These are phyloP conservation scores for Drosophila mojavensis DNA, from an alignment of 1,140 invertebrate genomes.

Conservation along the genomic window DNA sequence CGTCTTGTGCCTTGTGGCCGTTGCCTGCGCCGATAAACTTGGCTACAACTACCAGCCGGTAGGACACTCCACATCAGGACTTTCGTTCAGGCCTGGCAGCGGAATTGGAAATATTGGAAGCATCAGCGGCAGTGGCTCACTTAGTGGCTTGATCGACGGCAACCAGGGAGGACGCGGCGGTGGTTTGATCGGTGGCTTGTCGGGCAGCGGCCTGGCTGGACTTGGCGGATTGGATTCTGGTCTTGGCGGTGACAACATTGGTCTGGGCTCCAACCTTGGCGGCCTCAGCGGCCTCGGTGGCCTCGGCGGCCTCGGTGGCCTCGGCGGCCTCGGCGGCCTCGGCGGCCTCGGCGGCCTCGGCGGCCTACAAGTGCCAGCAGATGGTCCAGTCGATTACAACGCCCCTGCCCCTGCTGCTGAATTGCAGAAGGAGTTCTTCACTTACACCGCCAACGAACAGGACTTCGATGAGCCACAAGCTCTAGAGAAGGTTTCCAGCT, in stretches of 20 bases:
- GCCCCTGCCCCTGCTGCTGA: constrained; percentile 65
- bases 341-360: constrained; percentile 31
- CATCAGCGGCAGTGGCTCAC: not conserved
- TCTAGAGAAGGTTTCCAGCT: constrained; percentile 48
- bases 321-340: constrained; percentile 10
- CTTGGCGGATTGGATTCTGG: constrained; percentile 3
- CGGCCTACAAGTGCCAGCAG: not conserved
- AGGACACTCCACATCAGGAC: constrained; percentile 66
- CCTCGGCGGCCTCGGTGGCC: constrained; percentile 26
- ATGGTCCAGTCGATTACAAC: constrained; percentile 46
- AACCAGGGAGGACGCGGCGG: constrained; percentile 24
- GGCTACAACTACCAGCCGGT: constrained; percentile 80
- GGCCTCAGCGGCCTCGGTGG: constrained; percentile 19
- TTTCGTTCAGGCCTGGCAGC: constrained; percentile 73
- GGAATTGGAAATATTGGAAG: constrained; percentile 4
- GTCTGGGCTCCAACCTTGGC: not conserved
- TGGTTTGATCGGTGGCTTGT: not conserved
- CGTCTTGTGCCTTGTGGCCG: constrained; percentile 71
- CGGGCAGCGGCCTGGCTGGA: constrained; percentile 11
- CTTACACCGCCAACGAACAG: constrained; percentile 67
- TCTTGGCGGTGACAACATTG: constrained; percentile 7
- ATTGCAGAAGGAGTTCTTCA: constrained; percentile 75
- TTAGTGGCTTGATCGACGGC: constrained; percentile 1
- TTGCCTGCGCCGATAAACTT: constrained; percentile 70
- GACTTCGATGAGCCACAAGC: constrained; percentile 66